Percentiles rank a stretch among this genome's conserved stretches.
These are phyloP conservation scores for Cephalopachus bancanus DNA, from an alignment of 2,797 vertebrate species.

Conservation along the genomic window DNA sequence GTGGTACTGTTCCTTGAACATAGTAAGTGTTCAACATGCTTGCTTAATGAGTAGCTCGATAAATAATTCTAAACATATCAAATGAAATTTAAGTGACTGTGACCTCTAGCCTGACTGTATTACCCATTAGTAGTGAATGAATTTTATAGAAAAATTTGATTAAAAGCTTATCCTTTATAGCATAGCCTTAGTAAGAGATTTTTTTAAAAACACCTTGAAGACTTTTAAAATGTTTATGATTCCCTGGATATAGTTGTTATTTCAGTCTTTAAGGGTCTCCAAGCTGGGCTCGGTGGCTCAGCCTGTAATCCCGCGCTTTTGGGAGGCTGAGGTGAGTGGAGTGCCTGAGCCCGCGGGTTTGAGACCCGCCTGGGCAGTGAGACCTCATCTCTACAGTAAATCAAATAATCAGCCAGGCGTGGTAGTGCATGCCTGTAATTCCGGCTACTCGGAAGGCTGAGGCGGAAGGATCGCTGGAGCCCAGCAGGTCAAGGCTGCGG, in stretches of 20 bases:
- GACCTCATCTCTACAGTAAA: too few species aligned
- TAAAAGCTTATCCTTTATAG: slow-evolving; percentile 42
- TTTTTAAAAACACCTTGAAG: slow-evolving; percentile 6
- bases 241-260: background rate
- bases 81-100: slow-evolving; percentile 4
- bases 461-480: too few species aligned
- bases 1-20: background rate
- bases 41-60: slow-evolving; percentile 23
- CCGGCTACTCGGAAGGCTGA: too few species aligned
- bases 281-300: too few species aligned
- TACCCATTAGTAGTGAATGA: background rate
- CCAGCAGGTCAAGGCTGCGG: too few species aligned
- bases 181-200: background rate
- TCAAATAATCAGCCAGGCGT: too few species aligned
- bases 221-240: slow-evolving; percentile 14
- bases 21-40: background rate
- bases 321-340: too few species aligned
- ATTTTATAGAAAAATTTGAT: background rate
- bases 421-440: too few species aligned
- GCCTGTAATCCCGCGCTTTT: too few species aligned
- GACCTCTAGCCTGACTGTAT: background rate
- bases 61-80: slow-evolving; percentile 54
- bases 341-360: too few species aligned
- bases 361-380: too few species aligned
- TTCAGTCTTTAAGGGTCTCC: background rate